phyloP scores from a whole-genome alignment of 30 jellyfish, hydroid and myxozoan genomes.

The Hydractinia symbiolongicarpus region DNA sequence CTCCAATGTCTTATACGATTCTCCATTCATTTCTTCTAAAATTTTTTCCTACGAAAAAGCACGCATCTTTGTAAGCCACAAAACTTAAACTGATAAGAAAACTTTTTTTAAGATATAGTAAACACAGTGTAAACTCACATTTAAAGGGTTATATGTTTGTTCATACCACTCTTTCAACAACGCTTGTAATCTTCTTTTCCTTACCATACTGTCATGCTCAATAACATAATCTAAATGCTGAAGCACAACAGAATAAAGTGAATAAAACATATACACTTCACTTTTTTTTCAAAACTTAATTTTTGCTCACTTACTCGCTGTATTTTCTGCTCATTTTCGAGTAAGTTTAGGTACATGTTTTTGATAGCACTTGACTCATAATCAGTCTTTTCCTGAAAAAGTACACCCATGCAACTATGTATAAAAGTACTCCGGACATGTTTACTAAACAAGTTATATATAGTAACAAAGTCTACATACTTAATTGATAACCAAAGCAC shows the following conservation, averaged over 20 bases:
- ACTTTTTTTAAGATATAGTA: too few relatives aligned
- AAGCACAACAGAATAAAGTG: constrained; percentile 7
- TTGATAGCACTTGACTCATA: constrained; percentile 60
- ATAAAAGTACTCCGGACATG: not conserved
- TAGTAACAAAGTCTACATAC: too few relatives aligned
- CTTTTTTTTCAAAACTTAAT: not conserved
- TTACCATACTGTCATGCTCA: constrained; percentile 36
- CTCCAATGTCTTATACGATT: constrained; percentile 35
- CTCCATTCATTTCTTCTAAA: constrained; percentile 55
- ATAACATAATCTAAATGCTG: constrained; percentile 55
- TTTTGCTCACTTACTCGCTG: constrained; percentile 24
- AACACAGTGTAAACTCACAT: constrained; percentile 26
- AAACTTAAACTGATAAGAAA: too few relatives aligned
- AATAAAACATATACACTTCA: not conserved
- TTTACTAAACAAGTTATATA: too few relatives aligned
- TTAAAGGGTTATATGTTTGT: constrained; percentile 57
- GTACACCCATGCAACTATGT: not conserved
- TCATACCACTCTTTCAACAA: constrained; percentile 61
- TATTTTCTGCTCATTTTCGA: constrained; percentile 53
- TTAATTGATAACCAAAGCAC: too few relatives aligned
- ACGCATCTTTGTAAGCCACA: not conserved
- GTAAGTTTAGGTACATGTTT: constrained; percentile 45
- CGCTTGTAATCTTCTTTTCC: constrained; percentile 41
- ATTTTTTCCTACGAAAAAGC: constrained; percentile 27
- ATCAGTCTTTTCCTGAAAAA: constrained; percentile 32